Percentiles rank a stretch among this genome's conserved stretches.
Conservation (phyloP, 2,113 vertebrate genomes). For the Deroptyus accipitrinus region DNA sequence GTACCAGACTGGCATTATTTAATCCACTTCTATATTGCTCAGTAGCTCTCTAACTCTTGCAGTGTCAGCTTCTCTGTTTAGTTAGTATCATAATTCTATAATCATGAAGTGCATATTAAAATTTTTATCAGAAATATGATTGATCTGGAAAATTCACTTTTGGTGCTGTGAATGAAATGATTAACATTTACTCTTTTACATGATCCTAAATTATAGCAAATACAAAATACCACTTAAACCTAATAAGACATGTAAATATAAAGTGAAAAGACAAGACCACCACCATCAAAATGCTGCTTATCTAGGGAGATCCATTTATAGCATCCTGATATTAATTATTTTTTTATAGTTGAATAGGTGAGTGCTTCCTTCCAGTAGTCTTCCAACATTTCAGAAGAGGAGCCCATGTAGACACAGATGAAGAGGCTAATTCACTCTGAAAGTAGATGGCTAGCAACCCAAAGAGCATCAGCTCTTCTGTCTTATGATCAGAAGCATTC, state of each 20-base stretch:
- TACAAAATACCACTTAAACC: not conserved
- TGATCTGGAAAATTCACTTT: not conserved
- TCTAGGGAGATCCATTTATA: not conserved
- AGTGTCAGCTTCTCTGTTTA: not conserved
- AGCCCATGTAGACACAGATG: fast-evolving
- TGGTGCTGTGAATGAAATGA: not conserved
- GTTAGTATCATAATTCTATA: not conserved
- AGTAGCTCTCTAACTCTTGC: not conserved
- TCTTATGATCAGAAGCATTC: not conserved
- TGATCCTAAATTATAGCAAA: not conserved
- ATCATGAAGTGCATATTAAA: not conserved
- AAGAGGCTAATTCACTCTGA: not conserved
- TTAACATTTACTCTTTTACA: not conserved
- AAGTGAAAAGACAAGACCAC: not conserved
- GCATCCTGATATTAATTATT: not conserved
- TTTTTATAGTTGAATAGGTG: not conserved
- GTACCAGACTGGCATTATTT: not conserved
- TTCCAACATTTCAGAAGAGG: not conserved
- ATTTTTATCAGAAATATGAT: not conserved
- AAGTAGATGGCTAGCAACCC: not conserved
- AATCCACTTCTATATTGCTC: not conserved
- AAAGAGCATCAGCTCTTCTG: not conserved
- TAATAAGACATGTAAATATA: not conserved
- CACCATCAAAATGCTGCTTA: not conserved
- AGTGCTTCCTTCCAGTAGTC: not conserved